phyloP scores from a whole-genome alignment of 2,113 vertebrate species.

The Parus major region DNA sequence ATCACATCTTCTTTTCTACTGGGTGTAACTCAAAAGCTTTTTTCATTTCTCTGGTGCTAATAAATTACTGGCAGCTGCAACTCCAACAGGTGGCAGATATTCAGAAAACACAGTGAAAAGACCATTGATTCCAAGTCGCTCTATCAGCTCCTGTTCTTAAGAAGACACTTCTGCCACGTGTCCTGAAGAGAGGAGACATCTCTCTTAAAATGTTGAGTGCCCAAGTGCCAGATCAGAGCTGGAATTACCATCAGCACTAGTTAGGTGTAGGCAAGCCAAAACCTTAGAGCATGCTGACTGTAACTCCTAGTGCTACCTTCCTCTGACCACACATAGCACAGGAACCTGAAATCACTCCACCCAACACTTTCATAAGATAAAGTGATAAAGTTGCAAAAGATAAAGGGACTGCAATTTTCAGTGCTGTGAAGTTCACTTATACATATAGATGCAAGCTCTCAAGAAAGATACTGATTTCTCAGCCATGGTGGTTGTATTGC shows the following conservation, averaged over 20 bases:
- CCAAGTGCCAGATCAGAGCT: background rate
- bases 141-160: background rate
- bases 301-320: background rate
- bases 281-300: background rate
- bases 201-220: background rate
- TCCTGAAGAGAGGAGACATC: background rate
- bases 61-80: background rate
- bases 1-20: background rate
- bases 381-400: too few species aligned
- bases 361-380: background rate
- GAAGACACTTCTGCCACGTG: background rate
- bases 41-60: background rate
- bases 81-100: background rate
- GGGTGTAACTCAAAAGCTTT: conserved; percentile 1
- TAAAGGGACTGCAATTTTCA: background rate
- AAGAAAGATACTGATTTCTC: background rate
- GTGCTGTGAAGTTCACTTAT: accelerated
- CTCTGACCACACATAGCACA: background rate
- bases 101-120: background rate
- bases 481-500: background rate
- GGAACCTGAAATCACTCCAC: background rate
- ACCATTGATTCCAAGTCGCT: background rate
- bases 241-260: background rate
- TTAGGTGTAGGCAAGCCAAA: background rate
- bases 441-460: background rate